Evolutionary conservation across 2,888 invertebrate species (phyloP), one percentile per base, ranked within the genome.

Genomic region (Ochlodes sylvanus): DNA sequence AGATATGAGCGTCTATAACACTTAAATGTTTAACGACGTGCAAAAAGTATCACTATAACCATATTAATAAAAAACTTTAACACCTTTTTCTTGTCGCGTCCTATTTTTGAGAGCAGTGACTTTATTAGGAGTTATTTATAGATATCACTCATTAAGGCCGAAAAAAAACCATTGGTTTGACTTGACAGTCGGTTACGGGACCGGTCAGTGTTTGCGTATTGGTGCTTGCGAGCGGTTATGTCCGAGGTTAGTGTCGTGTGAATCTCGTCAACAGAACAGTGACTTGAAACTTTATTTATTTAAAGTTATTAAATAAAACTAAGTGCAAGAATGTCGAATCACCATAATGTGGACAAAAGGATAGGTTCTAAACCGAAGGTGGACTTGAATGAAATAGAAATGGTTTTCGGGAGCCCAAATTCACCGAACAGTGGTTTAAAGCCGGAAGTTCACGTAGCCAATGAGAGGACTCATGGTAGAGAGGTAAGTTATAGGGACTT

Each of bases 391-490:
- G 84, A 82, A 7, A 75, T 92, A 0, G 88, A 88, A 56, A 82
- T 81, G 81, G 79, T 92, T 66, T 92, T 91, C 68, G 90, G 90
- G 0, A 84, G 73, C 9, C 82, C 86, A 5, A 72, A 72, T 14
- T 75, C 81, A 0, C 77, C 80, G 6, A 82, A 81, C 47, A 71
- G 70, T 7, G 72, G 56, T 10, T 34, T 63, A 0, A 72, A 68
- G n/a, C 78, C 78, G 1, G 82, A 79, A 57, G 74, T 80, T 7
- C 82, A 82, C 61, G 73, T 83, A 21, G 69, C 78, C 12, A 85
- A 80, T 56, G 84, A 85, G 44, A 83, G 70, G 50, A 78, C 75
- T 9, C 70, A 75, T 9, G 74, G 68, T 27, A 77, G 68, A 55
- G 70, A 74, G 19, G 83, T 85, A 68, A 77, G 80, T 71, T 34